Percentiles rank a stretch among this genome's conserved stretches.
phyloP scores from a whole-genome alignment of 2,888 invertebrate species.

The Masnerella sp. region DNA sequence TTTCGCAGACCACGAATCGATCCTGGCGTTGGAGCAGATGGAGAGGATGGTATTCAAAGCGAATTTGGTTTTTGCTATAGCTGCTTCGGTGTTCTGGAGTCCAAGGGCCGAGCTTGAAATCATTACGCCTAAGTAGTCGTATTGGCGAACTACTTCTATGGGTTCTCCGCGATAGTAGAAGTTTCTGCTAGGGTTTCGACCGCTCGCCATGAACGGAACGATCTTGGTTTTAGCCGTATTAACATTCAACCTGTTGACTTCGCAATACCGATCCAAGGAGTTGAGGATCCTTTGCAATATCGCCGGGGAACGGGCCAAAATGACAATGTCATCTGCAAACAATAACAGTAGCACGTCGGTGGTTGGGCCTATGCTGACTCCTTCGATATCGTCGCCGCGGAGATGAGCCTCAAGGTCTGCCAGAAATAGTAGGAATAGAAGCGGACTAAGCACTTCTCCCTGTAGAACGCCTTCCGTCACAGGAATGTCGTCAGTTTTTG shows the following conservation, averaged over 20 bases:
- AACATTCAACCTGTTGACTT: not conserved
- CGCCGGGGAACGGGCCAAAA: not conserved
- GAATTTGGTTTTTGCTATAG: not conserved
- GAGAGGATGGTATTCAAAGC: not conserved
- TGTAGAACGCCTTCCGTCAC: not conserved
- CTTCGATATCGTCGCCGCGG: not conserved
- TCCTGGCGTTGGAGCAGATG: not conserved
- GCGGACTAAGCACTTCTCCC: not conserved
- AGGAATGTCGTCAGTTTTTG: not conserved
- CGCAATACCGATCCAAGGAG: not conserved
- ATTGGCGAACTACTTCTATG: not conserved
- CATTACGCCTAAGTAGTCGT: not conserved
- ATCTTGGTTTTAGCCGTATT: not conserved
- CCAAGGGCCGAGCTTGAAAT: not conserved
- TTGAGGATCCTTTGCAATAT: not conserved
- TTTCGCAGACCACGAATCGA: not conserved
- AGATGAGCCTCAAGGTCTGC: not conserved
- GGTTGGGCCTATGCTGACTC: not conserved
- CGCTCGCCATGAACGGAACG: not conserved
- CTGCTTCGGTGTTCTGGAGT: not conserved
- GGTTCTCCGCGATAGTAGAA: not conserved
- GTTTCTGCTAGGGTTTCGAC: not conserved
- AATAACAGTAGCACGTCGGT: not conserved
- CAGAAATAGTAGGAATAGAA: not conserved
- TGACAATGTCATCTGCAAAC: not conserved